These are phyloP conservation scores for Aromia moschata DNA, from an alignment of 2,888 invertebrate genomes.

Conservation along the genomic window DNA sequence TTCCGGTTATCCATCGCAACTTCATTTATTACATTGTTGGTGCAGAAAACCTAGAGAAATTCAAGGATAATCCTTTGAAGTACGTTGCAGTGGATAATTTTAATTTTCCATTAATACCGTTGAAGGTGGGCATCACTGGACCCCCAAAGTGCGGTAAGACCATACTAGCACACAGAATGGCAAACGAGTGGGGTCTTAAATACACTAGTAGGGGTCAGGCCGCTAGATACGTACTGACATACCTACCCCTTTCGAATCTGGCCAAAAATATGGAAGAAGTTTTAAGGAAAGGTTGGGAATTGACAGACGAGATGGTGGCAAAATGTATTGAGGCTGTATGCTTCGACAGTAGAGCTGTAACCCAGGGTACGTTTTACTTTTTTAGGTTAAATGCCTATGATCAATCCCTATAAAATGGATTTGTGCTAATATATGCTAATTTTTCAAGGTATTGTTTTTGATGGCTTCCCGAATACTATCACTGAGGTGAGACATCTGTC, in stretches of 20 bases:
- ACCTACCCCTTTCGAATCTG: slow-evolving; percentile 66
- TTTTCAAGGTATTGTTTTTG: slow-evolving; percentile 67
- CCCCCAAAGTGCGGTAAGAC: slow-evolving; percentile 73
- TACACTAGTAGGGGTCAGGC: slow-evolving; percentile 68
- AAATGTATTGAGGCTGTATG: slow-evolving; percentile 66
- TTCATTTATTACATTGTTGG: slow-evolving; percentile 70
- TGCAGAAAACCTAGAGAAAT: slow-evolving; percentile 63
- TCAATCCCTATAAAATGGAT: too few species aligned
- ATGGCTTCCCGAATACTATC: slow-evolving; percentile 70
- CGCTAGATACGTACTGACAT: slow-evolving; percentile 64
- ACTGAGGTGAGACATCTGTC: slow-evolving; percentile 65
- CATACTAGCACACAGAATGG: slow-evolving; percentile 66
- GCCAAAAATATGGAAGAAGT: slow-evolving; percentile 61
- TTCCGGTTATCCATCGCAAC: slow-evolving; percentile 68
- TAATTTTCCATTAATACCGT: slow-evolving; percentile 64
- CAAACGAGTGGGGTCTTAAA: slow-evolving; percentile 66
- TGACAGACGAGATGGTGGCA: slow-evolving; percentile 63
- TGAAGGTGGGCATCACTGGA: slow-evolving; percentile 69
- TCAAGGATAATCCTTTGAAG: slow-evolving; percentile 67
- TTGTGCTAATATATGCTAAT: too few species aligned
- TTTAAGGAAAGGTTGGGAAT: slow-evolving; percentile 62
- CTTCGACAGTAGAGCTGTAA: slow-evolving; percentile 63
- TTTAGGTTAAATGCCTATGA: background rate
- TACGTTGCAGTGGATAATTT: slow-evolving; percentile 64
- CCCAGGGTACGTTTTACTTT: slow-evolving; percentile 53